Percentiles rank a stretch among this genome's conserved stretches.
phyloP scores from a whole-genome alignment of 2,797 vertebrate species.

The Neopelma chrysocephalum region DNA sequence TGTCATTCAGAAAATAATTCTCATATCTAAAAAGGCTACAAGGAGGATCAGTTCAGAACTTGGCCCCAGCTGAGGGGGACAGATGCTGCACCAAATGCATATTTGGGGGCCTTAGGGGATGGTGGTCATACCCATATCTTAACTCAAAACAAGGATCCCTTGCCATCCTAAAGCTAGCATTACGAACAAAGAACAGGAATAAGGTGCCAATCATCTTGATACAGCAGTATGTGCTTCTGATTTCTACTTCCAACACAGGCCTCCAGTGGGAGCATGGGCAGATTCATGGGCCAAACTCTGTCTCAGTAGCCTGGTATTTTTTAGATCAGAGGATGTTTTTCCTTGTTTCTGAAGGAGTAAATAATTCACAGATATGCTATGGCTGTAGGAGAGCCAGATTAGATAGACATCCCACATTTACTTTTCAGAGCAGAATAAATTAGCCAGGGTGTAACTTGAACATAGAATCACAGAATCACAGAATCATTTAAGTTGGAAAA shows the following conservation, averaged over 20 bases:
- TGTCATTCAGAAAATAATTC: not conserved
- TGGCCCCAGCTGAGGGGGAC: rapidly evolving
- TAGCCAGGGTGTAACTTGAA: not conserved
- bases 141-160: not conserved
- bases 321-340: not conserved
- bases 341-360: not conserved
- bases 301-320: not conserved
- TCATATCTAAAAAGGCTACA: not conserved
- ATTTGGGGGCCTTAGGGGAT: rapidly evolving
- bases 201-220: not conserved
- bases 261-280: not conserved
- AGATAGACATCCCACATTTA: not conserved
- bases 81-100: rapidly evolving
- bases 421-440: not conserved
- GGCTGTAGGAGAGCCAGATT: not conserved
- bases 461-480: not conserved
- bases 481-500: not conserved
- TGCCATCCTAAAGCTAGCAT: not conserved
- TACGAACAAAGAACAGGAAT: rapidly evolving
- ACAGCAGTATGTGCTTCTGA: not conserved
- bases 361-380: not conserved
- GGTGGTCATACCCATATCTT: not conserved
- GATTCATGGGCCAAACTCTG: not conserved
- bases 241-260: not conserved
- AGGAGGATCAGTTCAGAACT: not conserved